Conservation (phyloP, 2,888 invertebrate genomes). For the Cephus sareptanus region DNA sequence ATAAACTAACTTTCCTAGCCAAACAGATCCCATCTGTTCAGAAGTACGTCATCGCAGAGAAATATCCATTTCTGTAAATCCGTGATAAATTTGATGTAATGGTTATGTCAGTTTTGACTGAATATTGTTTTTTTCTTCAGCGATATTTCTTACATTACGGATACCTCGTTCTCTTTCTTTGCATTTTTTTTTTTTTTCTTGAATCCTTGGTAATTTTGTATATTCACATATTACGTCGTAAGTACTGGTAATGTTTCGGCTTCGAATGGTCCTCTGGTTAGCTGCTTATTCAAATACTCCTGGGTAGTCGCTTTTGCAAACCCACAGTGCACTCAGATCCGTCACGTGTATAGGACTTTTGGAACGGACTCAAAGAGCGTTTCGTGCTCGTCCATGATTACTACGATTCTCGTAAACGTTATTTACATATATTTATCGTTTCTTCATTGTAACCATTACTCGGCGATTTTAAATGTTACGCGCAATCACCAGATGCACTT, state of each 20-base stretch:
- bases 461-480: background rate
- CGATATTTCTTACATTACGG: too few species aligned
- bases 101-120: background rate
- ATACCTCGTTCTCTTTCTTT: background rate
- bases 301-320: background rate
- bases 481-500: background rate
- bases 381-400: background rate
- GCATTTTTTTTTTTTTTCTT: background rate
- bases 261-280: background rate
- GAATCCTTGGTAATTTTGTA: background rate
- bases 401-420: background rate
- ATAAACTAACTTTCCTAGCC: background rate
- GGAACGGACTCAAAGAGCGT: background rate
- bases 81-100: background rate
- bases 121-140: background rate
- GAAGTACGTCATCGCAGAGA: background rate
- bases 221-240: background rate
- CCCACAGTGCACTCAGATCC: background rate
- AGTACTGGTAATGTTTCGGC: background rate
- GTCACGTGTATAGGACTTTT: background rate
- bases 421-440: background rate
- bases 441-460: background rate
- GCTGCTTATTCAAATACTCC: background rate
- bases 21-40: slow-evolving; percentile 1
- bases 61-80: background rate